Percentiles rank a stretch among this genome's conserved stretches.
Evolutionary conservation across 2,113 vertebrate species (phyloP).

Genomic region (Hydrochoerus hydrochaeris): DNA sequence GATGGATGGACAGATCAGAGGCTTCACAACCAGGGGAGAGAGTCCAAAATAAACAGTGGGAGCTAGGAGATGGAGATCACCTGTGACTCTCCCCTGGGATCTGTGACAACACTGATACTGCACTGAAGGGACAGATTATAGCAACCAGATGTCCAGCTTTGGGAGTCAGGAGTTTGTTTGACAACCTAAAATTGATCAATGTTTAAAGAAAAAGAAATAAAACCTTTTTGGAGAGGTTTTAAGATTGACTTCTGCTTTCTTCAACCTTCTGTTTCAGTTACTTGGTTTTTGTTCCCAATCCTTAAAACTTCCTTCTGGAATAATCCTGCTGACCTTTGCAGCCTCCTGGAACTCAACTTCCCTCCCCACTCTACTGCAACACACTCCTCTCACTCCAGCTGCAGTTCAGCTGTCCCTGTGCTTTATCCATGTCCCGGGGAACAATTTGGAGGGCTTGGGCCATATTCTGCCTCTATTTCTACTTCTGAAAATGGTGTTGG

Average conservation of each 20-base stretch:
- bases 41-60: background rate
- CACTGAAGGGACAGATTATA: background rate
- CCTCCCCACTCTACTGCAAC: background rate
- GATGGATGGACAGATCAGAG: background rate
- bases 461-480: background rate
- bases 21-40: background rate
- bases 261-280: background rate
- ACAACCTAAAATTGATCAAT: background rate
- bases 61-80: background rate
- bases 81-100: background rate
- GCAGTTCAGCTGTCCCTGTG: background rate
- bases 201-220: background rate
- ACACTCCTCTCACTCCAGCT: background rate
- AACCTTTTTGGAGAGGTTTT: background rate
- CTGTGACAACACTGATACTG: background rate
- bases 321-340: background rate
- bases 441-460: background rate
- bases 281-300: background rate
- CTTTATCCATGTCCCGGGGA: rapidly evolving
- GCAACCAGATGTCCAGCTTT: background rate
- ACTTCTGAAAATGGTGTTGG: background rate
- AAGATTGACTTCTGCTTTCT: background rate
- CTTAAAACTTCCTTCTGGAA: background rate
- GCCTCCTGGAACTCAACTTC: background rate
- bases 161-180: background rate